Evolutionary conservation across 2,113 vertebrate species (phyloP), one percentile per base, ranked within the genome.

Genomic region (Petrocephalus microphthalmus): DNA sequence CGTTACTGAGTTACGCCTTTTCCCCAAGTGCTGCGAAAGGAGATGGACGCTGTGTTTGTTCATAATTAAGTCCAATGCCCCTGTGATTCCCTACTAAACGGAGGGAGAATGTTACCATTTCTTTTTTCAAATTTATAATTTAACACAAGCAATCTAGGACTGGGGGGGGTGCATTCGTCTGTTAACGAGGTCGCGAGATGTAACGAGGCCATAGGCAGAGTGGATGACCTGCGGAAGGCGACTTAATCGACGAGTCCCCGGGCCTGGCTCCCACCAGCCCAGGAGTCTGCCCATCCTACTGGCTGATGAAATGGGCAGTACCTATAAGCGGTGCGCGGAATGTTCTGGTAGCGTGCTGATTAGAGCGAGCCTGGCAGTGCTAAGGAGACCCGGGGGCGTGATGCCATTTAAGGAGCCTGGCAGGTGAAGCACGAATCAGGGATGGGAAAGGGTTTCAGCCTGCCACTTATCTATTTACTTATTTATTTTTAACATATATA

Each of bases 391-490:
- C 2, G 25, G 5, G 19, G 5, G 51, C 10, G 52, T 11, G 17
- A 25, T 17, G 15, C 91, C 92, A 91, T 89, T 89, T 91, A 92
- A 89, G 8, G 22, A 19, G 64, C 78, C 93, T 92, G 87, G 88
- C 88, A 83, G 45, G 90, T 90, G 91, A 89, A 90, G 90, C 64
- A 53, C 88, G 91, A 93, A 91, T 29, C 92, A n/a, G n/a, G n/a
- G n/a, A n/a, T n/a, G n/a, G n/a, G n/a, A n/a, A n/a, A n/a, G n/a
- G n/a, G n/a, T n/a, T n/a, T 92, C 89, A 89, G 57, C 33, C 53
- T 5, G 74, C 91, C 51, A 88, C 91, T 93, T 92, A 94, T 94
- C 92, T 91, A 91, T 89, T 87, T 88, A 42, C 7, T 45, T 81
- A 42, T 81, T 81, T 45, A 1, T 20, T 17, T 81, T 81, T 81